Base-by-base conservation (phyloP, 2,888 invertebrate species). In the Masnerella sp. region DNA sequence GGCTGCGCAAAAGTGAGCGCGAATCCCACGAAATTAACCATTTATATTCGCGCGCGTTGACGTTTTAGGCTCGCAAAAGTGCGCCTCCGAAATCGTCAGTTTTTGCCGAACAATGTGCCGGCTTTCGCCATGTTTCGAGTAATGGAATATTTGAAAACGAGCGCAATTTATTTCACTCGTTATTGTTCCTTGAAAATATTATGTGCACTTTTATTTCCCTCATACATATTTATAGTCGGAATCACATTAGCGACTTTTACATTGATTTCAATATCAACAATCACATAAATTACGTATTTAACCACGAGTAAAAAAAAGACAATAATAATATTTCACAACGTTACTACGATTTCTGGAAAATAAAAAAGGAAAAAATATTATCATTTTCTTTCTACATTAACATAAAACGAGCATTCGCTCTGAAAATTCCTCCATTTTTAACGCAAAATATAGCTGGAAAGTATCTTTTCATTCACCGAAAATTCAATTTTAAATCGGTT, bases 31-130 rank as follows among this genome's bases (percentile, higher is more conserved):
- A 72, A 72, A 72, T 72, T 72, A 67, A 67, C 62, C 62, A 73
- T 73, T 68, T 68, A 68, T 73, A 68, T 73, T 67, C 73, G 18
- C 17, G 68, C 40, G 54, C 47, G 65, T 65, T 72, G 73, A 73
- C 67, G 20, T 68, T 67, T 73, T 38, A 54, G 62, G 8, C 43
- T 61, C n/a, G 45, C 17, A 36, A 56, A 56, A 59, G 32, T 49
- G 52, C 25, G 51, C 52, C 25, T 40, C 12, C 17, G 36, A 51
- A 34, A 0, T 8, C 18, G 36, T 47, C 36, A 45, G 18, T 52
- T 12, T 12, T 38, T 25, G 12, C 5, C n/a, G 43, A 61, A 54
- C 69, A 69, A 61, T 54, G 30, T 43, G 34, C 34, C 56, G 56
- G 30, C 47, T 38, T 68, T 56, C 8, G 43, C 43, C 28, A 18